Evolutionary conservation across 2,888 invertebrate species (phyloP).

Genomic region (Melanotus villosus): DNA sequence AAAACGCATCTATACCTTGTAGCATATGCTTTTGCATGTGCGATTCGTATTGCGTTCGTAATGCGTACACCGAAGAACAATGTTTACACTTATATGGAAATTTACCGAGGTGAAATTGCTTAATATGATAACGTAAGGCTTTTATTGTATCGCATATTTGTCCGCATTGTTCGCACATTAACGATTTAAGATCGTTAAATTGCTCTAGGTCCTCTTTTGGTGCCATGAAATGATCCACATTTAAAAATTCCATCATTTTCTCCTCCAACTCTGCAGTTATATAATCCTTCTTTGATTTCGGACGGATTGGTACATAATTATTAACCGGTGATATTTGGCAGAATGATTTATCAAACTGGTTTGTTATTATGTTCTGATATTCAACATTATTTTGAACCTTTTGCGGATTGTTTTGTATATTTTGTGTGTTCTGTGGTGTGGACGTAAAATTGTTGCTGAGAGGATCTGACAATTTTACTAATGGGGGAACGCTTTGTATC

Average conservation of each 20-base stretch:
- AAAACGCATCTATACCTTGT: conserved; percentile 48
- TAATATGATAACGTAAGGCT: conserved; percentile 61
- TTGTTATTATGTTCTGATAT: not conserved
- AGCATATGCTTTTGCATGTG: conserved; percentile 57
- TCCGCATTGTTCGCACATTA: conserved; percentile 61
- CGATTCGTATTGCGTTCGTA: conserved; percentile 57
- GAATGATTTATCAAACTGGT: not conserved
- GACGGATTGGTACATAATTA: conserved; percentile 54
- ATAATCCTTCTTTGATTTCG: conserved; percentile 38
- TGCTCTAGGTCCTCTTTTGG: conserved; percentile 42
- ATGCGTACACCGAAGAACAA: conserved; percentile 60
- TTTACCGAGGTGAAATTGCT: conserved; percentile 62
- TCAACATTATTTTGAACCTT: not conserved
- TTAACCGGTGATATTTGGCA: not conserved
- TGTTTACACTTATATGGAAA: conserved; percentile 62
- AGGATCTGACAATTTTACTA: conserved; percentile 21
- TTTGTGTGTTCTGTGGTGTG: not conserved
- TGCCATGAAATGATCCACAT: conserved; percentile 63
- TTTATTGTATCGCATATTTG: conserved; percentile 58
- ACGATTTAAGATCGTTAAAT: conserved; percentile 17
- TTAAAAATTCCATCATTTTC: conserved; percentile 53
- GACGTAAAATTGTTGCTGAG: not conserved
- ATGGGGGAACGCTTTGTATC: conserved; percentile 1
- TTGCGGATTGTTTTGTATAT: not conserved
- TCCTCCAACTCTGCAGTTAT: conserved; percentile 35